Percentiles rank a stretch among this genome's conserved stretches.
phyloP scores from a whole-genome alignment of 2,113 vertebrate species.

The Corythornis vintsioides region DNA sequence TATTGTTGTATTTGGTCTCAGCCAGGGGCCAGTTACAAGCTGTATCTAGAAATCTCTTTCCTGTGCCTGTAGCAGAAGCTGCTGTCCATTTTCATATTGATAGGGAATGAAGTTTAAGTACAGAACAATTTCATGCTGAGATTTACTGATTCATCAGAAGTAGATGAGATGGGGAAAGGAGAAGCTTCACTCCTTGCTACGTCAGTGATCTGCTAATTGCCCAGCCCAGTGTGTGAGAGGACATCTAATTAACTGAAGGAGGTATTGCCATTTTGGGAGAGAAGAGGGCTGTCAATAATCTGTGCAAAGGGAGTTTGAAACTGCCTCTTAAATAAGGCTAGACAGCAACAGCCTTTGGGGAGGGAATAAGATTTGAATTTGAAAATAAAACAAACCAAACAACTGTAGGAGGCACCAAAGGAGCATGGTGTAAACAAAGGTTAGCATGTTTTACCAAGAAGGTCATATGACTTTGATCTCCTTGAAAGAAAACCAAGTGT shows the following conservation, averaged over 20 bases:
- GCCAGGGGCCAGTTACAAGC: background rate
- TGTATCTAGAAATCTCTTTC: background rate
- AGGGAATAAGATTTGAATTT: background rate
- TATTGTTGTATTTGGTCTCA: background rate
- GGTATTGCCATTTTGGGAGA: background rate
- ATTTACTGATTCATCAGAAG: background rate
- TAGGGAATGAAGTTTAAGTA: background rate
- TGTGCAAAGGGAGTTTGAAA: background rate
- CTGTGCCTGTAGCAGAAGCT: background rate
- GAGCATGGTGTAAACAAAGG: background rate
- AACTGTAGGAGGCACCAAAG: slow-evolving; percentile 27
- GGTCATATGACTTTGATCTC: background rate
- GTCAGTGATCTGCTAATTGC: background rate
- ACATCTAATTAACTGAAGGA: background rate
- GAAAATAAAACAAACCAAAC: background rate
- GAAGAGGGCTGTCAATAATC: background rate
- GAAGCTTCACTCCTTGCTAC: background rate
- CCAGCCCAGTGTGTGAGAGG: background rate
- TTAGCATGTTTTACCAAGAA: background rate
- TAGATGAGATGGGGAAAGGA: background rate
- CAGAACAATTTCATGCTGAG: background rate
- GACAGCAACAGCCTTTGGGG: background rate
- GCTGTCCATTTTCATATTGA: background rate
- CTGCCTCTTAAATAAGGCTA: background rate
- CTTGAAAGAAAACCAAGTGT: background rate